Conservation (phyloP, 1,140 invertebrate genomes). For the Aphelinus certus region DNA sequence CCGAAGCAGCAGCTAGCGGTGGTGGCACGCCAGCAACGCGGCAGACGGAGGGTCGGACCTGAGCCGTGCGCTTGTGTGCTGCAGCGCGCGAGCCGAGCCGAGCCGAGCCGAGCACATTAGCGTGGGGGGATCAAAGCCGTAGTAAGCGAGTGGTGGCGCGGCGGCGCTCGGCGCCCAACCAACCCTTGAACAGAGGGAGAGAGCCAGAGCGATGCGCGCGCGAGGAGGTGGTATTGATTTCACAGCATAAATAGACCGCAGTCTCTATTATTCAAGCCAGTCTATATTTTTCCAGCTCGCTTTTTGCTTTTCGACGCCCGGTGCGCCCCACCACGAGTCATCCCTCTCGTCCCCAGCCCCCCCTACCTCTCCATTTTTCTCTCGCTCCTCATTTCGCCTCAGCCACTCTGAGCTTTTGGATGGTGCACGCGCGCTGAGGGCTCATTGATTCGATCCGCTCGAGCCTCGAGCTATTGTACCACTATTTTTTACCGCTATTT, state of each 20-base stretch:
- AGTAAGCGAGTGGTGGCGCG: neutral
- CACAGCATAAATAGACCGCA: conserved; percentile 51
- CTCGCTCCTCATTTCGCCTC: too few relatives aligned
- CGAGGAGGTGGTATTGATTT: conserved; percentile 49
- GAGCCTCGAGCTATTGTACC: too few relatives aligned
- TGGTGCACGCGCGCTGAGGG: too few relatives aligned
- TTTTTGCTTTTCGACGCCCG: conserved; percentile 16
- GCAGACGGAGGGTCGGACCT: neutral
- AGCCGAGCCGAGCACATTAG: neutral
- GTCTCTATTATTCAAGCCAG: conserved; percentile 52
- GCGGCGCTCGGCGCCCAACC: neutral
- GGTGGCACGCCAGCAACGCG: neutral
- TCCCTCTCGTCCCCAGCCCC: neutral
- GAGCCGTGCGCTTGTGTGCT: too few relatives aligned
- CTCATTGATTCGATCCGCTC: too few relatives aligned
- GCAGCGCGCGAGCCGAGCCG: neutral
- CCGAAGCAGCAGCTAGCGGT: too few relatives aligned
- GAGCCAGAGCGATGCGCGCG: conserved; percentile 40
- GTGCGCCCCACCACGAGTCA: neutral
- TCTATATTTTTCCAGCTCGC: conserved; percentile 12
- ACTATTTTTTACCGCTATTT: too few relatives aligned
- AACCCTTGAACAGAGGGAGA: conserved; percentile 4
- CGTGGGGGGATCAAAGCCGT: conserved; percentile 10
- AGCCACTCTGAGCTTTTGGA: too few relatives aligned
- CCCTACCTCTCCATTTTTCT: too few relatives aligned